Percentiles rank a stretch among this genome's conserved stretches.
Conservation (phyloP, 2,797 vertebrate genomes). For the Lates japonicus region DNA sequence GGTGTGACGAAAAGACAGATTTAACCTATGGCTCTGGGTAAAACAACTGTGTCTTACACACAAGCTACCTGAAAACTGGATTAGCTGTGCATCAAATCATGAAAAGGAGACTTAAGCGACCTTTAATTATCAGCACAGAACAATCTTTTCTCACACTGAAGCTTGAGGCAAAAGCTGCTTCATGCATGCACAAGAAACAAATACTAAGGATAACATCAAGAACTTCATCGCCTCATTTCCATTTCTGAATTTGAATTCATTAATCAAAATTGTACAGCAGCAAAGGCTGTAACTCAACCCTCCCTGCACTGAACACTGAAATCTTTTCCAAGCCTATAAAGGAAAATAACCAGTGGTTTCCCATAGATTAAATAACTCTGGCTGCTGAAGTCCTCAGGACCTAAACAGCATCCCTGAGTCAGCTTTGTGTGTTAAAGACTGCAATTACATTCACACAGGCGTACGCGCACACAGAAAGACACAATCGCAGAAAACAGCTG, state of each 20-base stretch:
- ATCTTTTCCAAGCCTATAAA: not conserved
- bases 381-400: conserved; percentile 26
- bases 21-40: conserved; percentile 27
- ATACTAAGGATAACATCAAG: conserved; percentile 50
- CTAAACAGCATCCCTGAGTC: conserved; percentile 50
- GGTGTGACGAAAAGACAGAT: conserved; percentile 30
- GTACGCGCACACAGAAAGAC: conserved; percentile 17
- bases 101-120: conserved; percentile 35
- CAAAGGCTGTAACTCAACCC: not conserved
- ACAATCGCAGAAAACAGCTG: conserved; percentile 57
- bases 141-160: conserved; percentile 46
- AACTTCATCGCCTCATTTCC: not conserved
- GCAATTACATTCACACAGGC: conserved; percentile 22
- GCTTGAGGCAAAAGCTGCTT: conserved; percentile 44
- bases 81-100: conserved; percentile 55
- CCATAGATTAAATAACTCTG: conserved; percentile 29
- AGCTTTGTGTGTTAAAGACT: conserved; percentile 31
- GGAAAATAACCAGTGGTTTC: conserved; percentile 25
- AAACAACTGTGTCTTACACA: conserved; percentile 30
- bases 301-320: not conserved
- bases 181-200: conserved; percentile 14
- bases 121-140: conserved; percentile 52
- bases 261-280: conserved; percentile 17
- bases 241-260: conserved; percentile 29
- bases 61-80: conserved; percentile 61